Evolutionary conservation across 2,888 invertebrate genomes (phyloP), one percentile per base, ranked within the genome.

Genomic region (Biston betularia): DNA sequence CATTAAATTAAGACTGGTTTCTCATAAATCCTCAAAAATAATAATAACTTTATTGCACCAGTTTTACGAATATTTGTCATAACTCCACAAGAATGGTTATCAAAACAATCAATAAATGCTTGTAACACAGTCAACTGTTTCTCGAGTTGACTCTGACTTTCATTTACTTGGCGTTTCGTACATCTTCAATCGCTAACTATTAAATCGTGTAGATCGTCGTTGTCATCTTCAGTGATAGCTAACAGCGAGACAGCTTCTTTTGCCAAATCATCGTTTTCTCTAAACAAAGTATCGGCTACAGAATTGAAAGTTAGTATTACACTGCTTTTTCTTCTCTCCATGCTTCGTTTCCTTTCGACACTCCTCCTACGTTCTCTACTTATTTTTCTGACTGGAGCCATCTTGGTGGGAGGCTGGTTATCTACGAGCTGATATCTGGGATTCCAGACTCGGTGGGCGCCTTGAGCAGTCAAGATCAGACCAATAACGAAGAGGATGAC

Each of bases 401-500:
- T 71, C 59, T 35, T 79, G 53, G 24, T 34, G 15, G 38, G 11
- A 5, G 59, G 10, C 34, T 52, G 44, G 68, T n/a, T 75, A 75
- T 77, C 77, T 8, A 87, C 77, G 34, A 89, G 75, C 57, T 85
- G 84, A 76, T 92, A 90, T 55, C 74, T 87, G 0, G 92, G 90
- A 48, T 81, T 88, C 78, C 82, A 82, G 35, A 90, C 74, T 38
- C 89, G 79, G 72, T 88, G 86, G 34, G 87, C 79, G 1, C 92
- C 89, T 69, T 86, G 88, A 15, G 87, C 83, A 6, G 94, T 84
- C 10, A 95, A 82, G 56, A 91, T 81, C 6, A 93, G 55, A 2
- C 95, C 95, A 6, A 87, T 77, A 56, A 92, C 55, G 68, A 94
- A 82, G 44, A 95, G 84, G 0, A 93, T 48, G n/a, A 93, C 85